Evolutionary conservation across 1,140 invertebrate genomes (phyloP), one percentile per base, ranked within the genome.

Genomic region (Cydia amplana): DNA sequence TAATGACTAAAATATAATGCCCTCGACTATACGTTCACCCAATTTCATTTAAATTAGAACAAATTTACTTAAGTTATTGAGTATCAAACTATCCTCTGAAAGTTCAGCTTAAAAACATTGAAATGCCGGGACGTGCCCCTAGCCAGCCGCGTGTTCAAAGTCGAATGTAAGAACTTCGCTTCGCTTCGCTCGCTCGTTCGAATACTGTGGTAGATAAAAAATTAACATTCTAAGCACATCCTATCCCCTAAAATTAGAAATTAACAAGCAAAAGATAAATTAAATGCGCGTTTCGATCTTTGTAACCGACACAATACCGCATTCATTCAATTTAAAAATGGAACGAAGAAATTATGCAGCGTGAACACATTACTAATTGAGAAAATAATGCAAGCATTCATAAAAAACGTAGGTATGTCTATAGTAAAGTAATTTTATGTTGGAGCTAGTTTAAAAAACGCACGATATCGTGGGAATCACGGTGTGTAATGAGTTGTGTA

Each of bases 341-440:
- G 80, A 82, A 84, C 72, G 65, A 78, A 80, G 83, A 87, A 89
- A 89, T 91, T 92, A 91, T 92, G 86, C 90, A 88, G 91, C 89
- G 91, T 92, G 90, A 91, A 91, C 89, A 79, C 86, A 88, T 92
- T 89, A 85, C 86, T 91, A 88, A 92, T 92, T 91, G 87, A 87
- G 76, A 85, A 88, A 86, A 86, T 86, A 85, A 85, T 83, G 32
- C 32, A 20, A 18, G 65, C 28, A 10, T 36, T 36, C 32, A 18
- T 23, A n/a, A 43, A 70, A 18, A 23, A 10, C 10, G 25, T 3
- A 10, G 3, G 25, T 3, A 36, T 36, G 36, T 70, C n/a, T 70
- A 43, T 10, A 70, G 28, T 70, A 40, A 40, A 9, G 16, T n/a
- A 14, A n/a, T 12, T 67, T 14, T 70, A 28, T 70, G n/a, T 12